phyloP scores from a whole-genome alignment of 2,113 vertebrate species.

The Pseudopipra pipra region DNA sequence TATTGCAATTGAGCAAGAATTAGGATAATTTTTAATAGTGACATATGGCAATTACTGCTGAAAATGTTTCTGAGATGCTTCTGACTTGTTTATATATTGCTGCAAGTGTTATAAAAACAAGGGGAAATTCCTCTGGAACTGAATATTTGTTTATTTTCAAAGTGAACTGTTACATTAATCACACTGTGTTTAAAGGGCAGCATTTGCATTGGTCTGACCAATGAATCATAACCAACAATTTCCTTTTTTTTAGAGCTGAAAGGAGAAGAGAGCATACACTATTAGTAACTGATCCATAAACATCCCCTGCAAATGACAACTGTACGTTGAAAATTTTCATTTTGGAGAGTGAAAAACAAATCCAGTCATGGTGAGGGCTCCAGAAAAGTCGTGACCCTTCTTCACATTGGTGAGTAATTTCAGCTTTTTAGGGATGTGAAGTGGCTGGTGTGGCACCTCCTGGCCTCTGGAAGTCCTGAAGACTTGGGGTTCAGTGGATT shows the following conservation, averaged over 20 bases:
- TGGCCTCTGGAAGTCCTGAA: background rate
- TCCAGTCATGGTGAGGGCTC: background rate
- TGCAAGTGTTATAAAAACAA: background rate
- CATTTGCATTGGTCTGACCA: constrained; percentile 39
- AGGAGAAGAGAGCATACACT: background rate
- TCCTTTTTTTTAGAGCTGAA: background rate
- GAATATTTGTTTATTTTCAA: constrained; percentile 19
- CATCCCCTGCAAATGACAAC: background rate
- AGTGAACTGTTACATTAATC: constrained; percentile 36
- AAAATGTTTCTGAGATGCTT: background rate
- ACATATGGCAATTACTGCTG: background rate
- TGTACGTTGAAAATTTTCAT: background rate
- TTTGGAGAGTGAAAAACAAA: background rate
- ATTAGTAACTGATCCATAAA: constrained; percentile 21
- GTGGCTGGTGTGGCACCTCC: background rate
- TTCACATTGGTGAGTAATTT: background rate
- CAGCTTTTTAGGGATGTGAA: background rate
- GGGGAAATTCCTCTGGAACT: background rate
- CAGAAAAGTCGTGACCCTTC: background rate
- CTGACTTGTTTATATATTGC: background rate
- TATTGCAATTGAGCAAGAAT: background rate
- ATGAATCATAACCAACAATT: constrained; percentile 24
- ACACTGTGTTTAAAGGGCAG: constrained; percentile 38
- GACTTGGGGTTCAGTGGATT: background rate
- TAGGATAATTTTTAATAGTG: background rate